Base-by-base conservation (phyloP, 2,797 vertebrate genomes). In the Acomys russatus region DNA sequence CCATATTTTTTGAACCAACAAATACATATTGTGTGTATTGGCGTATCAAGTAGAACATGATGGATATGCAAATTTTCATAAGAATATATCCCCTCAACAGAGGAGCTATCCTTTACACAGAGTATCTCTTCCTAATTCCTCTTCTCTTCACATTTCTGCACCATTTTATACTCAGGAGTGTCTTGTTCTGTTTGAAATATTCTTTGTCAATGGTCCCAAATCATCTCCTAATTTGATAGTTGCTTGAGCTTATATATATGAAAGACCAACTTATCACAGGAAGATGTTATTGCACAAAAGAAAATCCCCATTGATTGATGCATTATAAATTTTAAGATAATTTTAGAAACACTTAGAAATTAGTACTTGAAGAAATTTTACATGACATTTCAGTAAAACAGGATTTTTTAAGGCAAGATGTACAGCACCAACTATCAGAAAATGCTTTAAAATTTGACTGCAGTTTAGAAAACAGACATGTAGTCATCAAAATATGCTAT, bases 1-100 rank as follows among this genome's bases (percentile, higher is more conserved):
- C 44, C 44, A 89, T 63, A 73, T 7, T 28, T 87, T 94, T 63
- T n/a, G 33, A 91, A 38, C 84, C 30, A 95, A 94, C 95, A 92
- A 92, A 73, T 90, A 95, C 91, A 51, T 96, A 38, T 54, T 94
- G 38, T 74, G 93, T 96, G 49, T 70, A 94, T 94, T 94, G 73
- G 33, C 85, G 6, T 82, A 30, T 66, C 91, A 71, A 74, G 51
- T 86, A 74, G 35, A 71, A 84, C 22, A 88, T 61, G 18, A 86
- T 88, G 93, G 25, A 79, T 90, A 74, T 84, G 10, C 64, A 23
- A 89, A 9, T 92, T 94, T 95, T 88, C 74, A 59, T 94, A 28
- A 9, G n/a, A 91, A 56, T 4, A 71, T n/a, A 91, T 92, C 49
- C 17, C 71, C 30, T 94, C 11, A 14, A 76, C 38, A 76, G 22